Base-by-base conservation (phyloP, 2,888 invertebrate genomes). In the Apamea anceps region DNA sequence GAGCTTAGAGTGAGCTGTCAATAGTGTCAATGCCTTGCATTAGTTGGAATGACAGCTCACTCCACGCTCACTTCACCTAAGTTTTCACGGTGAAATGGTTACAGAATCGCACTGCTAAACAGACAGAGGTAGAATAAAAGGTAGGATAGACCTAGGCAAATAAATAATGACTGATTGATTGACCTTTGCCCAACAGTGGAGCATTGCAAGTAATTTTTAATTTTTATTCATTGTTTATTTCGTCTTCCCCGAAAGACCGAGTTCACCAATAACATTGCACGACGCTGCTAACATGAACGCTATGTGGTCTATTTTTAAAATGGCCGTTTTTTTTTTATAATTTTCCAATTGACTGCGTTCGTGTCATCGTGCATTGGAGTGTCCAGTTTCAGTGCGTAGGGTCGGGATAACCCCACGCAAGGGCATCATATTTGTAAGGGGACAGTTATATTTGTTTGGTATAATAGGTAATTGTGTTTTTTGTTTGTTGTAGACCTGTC, bases 331-430 rank as follows among this genome's bases (percentile, higher is more conserved):
- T 82, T 82, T 83, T 85, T 77, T 73, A 48, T 65, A 74, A 82
- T 86, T 77, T 82, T 72, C 73, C 84, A 51, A 45, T 25, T 57
- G 77, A 77, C 60, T 74, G 63, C 72, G 54, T 63, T 37, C 37
- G 65, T 68, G 63, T 79, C 73, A 77, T 81, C 62, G 86, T 84
- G 82, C 83, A 84, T 72, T 74, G 88, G 21, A 77, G 71, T 72
- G 72, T 77, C 81, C 67, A 76, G 81, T 85, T 85, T 85, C 80
- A 71, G 67, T 45, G 63, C 71, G 65, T 63, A 72, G 75, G 75
- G 65, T 84, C 72, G 82, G 32, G 13, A 18, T 71, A 37, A 74
- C 63, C 75, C 81, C 75, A 73, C 25, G 65, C 74, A 54, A 65
- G 82, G 84, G 85, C 72, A 48, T 18, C 13, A 54, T 82, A 81